These are phyloP conservation scores for Tamandua tetradactyla DNA, from an alignment of 2,797 vertebrate genomes.

Conservation along the genomic window DNA sequence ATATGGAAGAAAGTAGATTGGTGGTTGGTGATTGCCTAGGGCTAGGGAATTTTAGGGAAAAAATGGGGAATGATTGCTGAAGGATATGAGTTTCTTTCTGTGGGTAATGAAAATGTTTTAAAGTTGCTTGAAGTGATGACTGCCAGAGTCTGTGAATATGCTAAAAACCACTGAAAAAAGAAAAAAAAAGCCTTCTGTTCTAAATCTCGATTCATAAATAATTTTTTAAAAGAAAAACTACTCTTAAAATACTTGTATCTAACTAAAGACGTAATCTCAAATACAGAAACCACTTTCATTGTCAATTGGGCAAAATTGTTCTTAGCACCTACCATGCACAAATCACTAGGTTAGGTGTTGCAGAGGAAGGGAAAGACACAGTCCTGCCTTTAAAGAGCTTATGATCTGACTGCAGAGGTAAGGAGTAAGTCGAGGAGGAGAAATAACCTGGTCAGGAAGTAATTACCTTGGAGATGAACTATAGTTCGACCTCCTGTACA, in stretches of 20 bases:
- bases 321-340: background rate
- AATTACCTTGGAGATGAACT: background rate
- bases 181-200: background rate
- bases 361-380: background rate
- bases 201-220: background rate
- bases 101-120: background rate
- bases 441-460: background rate
- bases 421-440: background rate
- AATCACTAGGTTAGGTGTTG: background rate
- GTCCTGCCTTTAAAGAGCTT: background rate
- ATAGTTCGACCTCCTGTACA: background rate
- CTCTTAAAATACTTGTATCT: background rate
- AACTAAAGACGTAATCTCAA: constrained; percentile 8
- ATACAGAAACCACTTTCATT: background rate
- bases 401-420: background rate
- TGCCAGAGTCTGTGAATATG: background rate
- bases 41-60: background rate
- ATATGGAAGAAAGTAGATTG: background rate
- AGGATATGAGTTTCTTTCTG: background rate
- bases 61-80: background rate
- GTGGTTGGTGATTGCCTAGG: background rate
- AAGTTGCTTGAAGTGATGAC: background rate
- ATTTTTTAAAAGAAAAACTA: background rate
- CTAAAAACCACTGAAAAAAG: background rate
- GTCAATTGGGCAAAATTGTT: background rate